Evolutionary conservation across 2,797 vertebrate species (phyloP).

Genomic region (Gorsachius magnificus): DNA sequence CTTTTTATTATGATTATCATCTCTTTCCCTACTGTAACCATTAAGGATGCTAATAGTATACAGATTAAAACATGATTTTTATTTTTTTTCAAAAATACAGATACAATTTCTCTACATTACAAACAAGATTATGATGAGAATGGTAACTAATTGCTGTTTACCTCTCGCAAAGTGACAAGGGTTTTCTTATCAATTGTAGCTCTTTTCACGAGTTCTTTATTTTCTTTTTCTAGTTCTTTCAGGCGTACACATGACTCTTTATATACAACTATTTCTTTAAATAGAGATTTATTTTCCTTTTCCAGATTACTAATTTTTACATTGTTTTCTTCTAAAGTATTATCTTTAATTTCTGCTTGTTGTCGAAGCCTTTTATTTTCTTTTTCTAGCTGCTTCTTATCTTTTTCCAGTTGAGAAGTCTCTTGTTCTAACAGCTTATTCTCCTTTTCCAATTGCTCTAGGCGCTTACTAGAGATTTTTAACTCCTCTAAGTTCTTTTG

Average conservation of each 20-base stretch:
- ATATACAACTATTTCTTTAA: conserved; percentile 90
- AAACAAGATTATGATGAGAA: background rate
- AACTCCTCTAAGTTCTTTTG: conserved; percentile 94
- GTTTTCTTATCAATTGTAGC: conserved; percentile 95
- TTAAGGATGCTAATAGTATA: background rate
- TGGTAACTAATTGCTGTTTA: conserved; percentile 61
- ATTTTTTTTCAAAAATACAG: background rate
- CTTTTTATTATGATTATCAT: rapidly evolving
- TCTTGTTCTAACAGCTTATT: conserved; percentile 93
- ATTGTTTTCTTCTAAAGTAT: conserved; percentile 91
- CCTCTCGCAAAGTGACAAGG: conserved; percentile 91
- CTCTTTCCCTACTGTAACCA: background rate
- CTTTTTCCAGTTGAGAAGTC: conserved; percentile 93
- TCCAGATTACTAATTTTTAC: conserved; percentile 88
- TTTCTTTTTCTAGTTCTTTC: conserved; percentile 93
- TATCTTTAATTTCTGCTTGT: conserved; percentile 95
- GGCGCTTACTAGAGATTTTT: conserved; percentile 95
- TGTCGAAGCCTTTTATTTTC: conserved; percentile 96
- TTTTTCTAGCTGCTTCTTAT: conserved; percentile 96
- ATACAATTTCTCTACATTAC: background rate
- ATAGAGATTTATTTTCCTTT: conserved; percentile 92
- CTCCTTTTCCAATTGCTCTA: conserved; percentile 96
- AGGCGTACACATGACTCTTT: conserved; percentile 90
- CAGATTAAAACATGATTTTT: background rate
- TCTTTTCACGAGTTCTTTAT: conserved; percentile 94